Evolutionary conservation across 2,797 vertebrate genomes (phyloP), one percentile per base, ranked within the genome.

Genomic region (Psittacula derbiana): DNA sequence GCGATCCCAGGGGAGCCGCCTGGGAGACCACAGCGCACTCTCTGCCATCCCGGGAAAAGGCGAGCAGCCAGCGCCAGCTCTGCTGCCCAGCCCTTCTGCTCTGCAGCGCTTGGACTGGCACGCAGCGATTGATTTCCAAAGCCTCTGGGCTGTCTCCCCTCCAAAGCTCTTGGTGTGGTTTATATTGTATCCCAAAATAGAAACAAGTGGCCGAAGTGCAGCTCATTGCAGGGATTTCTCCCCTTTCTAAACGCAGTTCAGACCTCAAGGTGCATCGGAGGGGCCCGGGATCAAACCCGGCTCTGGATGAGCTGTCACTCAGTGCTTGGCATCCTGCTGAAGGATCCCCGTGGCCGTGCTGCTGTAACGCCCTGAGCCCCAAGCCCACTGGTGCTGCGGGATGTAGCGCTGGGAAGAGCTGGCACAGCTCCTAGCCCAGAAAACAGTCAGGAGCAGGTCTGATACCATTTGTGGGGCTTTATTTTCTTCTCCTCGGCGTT

Each of bases 321-420:
- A 3, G 27, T 7, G 31, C 9, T 23, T 17, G 41, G 36, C 17
- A 31, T 15, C 75, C 53, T 46, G n/a, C 66, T 41, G 70, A 33
- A 57, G 70, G 60, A 38, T 25, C 33, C 43, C 14, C n/a, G 9
- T 0, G 6, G 75, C 53, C 16, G 1, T 18, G n/a, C 36, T 8
- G 4, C 41, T 49, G 8, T 18, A 20, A 12, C 5, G 4, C 24
- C 43, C 36, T 3, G 0, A 1, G 7, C 12, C 40, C 36, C 1
- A 3, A 25, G 28, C 38, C 57, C 24, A 31, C 3, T 31, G 38
- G 50, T 43, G 11, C 40, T 4, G 4, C 28, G 6, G 38, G 18
- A 18, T 10, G 14, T 33, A 30, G 33, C 20, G 0, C 71, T 33
- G 46, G 50, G 52, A 71, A 66, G 38, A 36, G 46, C 47, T 69